Base-by-base conservation (phyloP, 2,113 vertebrate species). In the Anas platyrhynchos region DNA sequence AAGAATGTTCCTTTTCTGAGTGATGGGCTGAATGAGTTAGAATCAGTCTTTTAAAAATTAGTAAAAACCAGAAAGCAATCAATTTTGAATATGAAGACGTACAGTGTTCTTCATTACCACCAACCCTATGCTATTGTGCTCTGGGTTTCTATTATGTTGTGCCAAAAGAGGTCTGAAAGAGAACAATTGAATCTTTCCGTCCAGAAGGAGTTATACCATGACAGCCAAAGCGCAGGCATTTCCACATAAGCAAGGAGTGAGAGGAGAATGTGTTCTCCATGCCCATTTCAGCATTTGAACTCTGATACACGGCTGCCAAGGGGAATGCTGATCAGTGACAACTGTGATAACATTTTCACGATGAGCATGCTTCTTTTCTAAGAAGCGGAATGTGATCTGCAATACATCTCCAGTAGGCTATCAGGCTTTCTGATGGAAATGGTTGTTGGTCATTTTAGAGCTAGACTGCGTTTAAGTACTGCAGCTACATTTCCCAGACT, bases 1-100 rank as follows among this genome's bases (percentile, higher is more conserved):
- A 96, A 78, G 56, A 91, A 63, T 9, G 56, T 44, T 89, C 81
- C 77, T 55, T 36, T 46, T 94, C 86, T 87, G 81, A 82, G 58
- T 2, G n/a, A 55, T 25, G 34, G 41, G 41, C 43, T 26, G 59
- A 20, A 14, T 9, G 12, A 44, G 9, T 59, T 55, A 55, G 89
- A 93, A 78, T 59, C 66, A 20, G 59, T 4, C 56, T 27, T 67
- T 65, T 76, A 72, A 44, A 72, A 88, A 44, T n/a, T 3, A 84
- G 27, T 38, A 48, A 11, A 59, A 38, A 62, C 2, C 71, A 65
- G 72, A 87, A 83, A 86, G 61, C 68, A 89, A 81, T 78, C 5
- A 23, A 13, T 16, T 74, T 91, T 65, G n/a, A 38, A 77, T 68
- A 43, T 75, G 11, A 91, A 81, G 80, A 26, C 68, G 86, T 21